Conservation (phyloP, 2,113 vertebrate species). For the Fregata magnificens region DNA sequence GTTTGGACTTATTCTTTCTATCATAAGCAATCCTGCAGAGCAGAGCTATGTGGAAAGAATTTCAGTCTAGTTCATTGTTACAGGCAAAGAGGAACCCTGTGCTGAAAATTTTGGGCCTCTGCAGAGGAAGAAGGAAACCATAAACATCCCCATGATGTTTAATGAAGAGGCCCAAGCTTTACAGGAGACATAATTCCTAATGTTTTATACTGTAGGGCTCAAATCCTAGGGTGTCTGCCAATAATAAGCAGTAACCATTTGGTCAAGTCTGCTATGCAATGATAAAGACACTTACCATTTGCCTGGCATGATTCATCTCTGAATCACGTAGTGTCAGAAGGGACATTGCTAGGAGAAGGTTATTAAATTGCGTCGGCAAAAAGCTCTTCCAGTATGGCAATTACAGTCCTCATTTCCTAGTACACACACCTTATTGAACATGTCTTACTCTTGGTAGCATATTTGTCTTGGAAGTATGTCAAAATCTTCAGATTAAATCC, state of each 20-base stretch:
- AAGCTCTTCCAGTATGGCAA: not conserved
- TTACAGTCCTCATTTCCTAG: not conserved
- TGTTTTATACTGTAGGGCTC: not conserved
- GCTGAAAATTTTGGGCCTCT: not conserved
- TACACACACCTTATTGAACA: not conserved
- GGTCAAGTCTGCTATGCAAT: not conserved
- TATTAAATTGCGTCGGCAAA: not conserved
- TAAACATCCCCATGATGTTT: not conserved
- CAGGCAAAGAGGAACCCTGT: not conserved
- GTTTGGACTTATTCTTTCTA: not conserved
- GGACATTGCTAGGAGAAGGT: not conserved
- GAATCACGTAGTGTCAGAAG: not conserved
- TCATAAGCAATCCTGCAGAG: not conserved
- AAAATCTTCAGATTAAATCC: not conserved
- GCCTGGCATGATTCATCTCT: not conserved
- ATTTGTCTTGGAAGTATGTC: not conserved
- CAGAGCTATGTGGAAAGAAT: not conserved
- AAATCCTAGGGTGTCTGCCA: not conserved
- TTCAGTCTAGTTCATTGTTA: not conserved
- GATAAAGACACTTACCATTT: not conserved
- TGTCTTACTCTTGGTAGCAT: not conserved
- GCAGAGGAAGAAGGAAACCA: not conserved
- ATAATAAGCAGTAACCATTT: not conserved
- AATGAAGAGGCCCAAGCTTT: not conserved
- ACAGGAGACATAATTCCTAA: not conserved